Conservation (phyloP, 2,888 invertebrate genomes). For the Caenorhabditis sinica region DNA sequence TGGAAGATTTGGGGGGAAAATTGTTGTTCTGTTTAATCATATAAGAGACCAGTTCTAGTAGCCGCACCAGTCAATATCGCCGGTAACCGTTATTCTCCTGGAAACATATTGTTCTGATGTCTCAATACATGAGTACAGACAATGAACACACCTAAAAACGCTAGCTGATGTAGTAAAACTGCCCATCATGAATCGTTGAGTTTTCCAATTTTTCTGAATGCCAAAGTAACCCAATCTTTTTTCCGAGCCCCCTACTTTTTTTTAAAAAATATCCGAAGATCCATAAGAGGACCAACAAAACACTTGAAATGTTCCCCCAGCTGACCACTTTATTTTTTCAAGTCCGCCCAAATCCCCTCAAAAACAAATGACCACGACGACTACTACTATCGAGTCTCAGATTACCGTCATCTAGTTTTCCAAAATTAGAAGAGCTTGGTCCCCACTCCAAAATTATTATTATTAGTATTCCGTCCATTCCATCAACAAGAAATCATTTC, state of each 20-base stretch:
- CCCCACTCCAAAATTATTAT: background rate
- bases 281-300: background rate
- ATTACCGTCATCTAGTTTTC: constrained; percentile 15
- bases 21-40: no score
- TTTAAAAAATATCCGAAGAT: background rate
- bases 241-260: background rate
- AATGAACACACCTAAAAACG: no score
- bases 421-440: background rate
- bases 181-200: no score
- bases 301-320: background rate
- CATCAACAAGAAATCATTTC: background rate
- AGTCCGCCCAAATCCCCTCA: background rate
- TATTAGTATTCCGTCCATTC: background rate
- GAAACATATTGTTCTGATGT: no score
- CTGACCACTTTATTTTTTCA: constrained; percentile 9
- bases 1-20: no score
- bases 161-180: no score
- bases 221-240: background rate
- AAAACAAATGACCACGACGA: constrained; percentile 11
- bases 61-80: no score
- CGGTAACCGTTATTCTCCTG: no score
- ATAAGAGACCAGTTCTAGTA: no score
- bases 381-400: background rate
- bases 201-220: no score
- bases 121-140: no score